These are phyloP conservation scores for Parazoanthus atlanticus DNA, from an alignment of 92 coral and sea anemone genomes.

Conservation along the genomic window DNA sequence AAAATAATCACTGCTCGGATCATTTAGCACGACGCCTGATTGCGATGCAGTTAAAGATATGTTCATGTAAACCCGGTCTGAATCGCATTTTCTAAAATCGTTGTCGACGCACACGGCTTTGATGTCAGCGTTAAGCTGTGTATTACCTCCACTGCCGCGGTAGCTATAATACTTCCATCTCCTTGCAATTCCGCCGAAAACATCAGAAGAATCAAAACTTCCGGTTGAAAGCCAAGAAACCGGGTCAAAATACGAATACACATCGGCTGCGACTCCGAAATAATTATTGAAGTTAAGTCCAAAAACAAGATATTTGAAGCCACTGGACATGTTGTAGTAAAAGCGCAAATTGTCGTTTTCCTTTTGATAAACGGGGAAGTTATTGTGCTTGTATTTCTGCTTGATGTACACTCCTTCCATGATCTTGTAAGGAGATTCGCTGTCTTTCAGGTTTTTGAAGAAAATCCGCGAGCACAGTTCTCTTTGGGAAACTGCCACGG, in stretches of 20 bases:
- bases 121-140: constrained; percentile 25
- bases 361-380: constrained; percentile 70
- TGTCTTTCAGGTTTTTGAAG: constrained; percentile 63
- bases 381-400: constrained; percentile 49
- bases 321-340: constrained; percentile 25
- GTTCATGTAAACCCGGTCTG: constrained; percentile 75
- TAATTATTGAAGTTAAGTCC: constrained; percentile 41
- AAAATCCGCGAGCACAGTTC: constrained; percentile 69
- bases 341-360: constrained; percentile 58
- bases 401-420: constrained; percentile 73
- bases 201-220: constrained; percentile 48
- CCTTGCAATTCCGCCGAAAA: constrained; percentile 61
- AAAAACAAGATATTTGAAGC: constrained; percentile 42
- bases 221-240: constrained; percentile 59
- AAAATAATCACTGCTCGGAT: constrained; percentile 64
- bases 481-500: constrained; percentile 22
- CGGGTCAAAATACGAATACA: constrained; percentile 38
- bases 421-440: constrained; percentile 62
- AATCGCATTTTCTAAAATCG: constrained; percentile 75
- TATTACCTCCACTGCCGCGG: constrained; percentile 15
- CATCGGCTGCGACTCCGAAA: constrained; percentile 57
- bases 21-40: constrained; percentile 39
- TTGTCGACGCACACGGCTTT: constrained; percentile 80
- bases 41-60: constrained; percentile 40
- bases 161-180: constrained; percentile 55